These are phyloP conservation scores for Callaeas wilsoni DNA, from an alignment of 2,113 vertebrate genomes.

Conservation along the genomic window DNA sequence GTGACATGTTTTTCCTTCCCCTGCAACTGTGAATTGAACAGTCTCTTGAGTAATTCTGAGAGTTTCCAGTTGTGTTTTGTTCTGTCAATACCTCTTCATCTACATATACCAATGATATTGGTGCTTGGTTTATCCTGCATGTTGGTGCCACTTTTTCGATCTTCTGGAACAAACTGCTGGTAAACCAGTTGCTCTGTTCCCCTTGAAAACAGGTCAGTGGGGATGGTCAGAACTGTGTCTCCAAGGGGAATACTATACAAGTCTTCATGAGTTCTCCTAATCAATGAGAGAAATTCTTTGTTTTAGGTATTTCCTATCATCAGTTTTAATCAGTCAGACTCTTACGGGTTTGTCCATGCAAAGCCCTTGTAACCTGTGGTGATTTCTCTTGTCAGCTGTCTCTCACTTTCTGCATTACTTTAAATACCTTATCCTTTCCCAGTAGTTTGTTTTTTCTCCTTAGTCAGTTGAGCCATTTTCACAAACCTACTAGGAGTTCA, in stretches of 20 bases:
- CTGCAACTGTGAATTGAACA: neutral
- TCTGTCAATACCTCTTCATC: neutral
- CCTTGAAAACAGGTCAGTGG: neutral
- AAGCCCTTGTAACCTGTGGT: neutral
- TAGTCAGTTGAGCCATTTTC: neutral
- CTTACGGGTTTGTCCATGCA: neutral
- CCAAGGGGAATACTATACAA: neutral
- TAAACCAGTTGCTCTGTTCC: neutral
- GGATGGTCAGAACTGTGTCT: neutral
- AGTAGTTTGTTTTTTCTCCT: neutral
- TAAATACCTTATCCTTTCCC: neutral
- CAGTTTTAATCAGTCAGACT: neutral
- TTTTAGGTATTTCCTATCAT: neutral
- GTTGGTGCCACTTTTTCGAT: neutral
- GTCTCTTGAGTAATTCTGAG: neutral
- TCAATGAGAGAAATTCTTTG: neutral
- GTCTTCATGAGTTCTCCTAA: neutral
- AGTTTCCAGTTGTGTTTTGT: neutral
- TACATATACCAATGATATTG: neutral
- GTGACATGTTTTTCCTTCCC: neutral
- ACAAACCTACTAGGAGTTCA: neutral
- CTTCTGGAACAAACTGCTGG: neutral
- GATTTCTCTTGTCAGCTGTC: neutral
- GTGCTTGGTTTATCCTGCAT: neutral
- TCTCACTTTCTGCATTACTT: neutral